Conservation (phyloP, 1,140 invertebrate genomes). For the Diachasmimorpha longicaudata region DNA sequence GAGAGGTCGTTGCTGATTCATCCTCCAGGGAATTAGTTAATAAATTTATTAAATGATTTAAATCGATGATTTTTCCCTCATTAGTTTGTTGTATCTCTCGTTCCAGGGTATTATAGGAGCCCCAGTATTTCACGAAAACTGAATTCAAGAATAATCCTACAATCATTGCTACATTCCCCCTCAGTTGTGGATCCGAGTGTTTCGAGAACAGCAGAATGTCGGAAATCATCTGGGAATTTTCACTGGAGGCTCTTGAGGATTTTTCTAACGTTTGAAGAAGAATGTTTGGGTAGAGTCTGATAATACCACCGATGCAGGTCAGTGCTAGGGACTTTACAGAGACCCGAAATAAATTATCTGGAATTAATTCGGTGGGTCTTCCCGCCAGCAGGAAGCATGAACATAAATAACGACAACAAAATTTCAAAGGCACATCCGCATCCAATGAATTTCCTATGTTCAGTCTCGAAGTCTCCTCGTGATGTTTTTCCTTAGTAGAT, state of each 20-base stretch:
- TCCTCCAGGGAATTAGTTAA: constrained; percentile 70
- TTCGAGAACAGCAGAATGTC: constrained; percentile 74
- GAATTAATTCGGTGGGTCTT: constrained; percentile 66
- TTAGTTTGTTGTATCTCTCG: constrained; percentile 41
- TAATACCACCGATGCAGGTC: constrained; percentile 73
- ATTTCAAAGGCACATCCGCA: constrained; percentile 72
- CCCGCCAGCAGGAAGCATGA: constrained; percentile 80
- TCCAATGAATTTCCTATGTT: constrained; percentile 74
- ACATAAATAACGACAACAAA: constrained; percentile 75
- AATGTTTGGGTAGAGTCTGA: constrained; percentile 74
- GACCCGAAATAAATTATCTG: constrained; percentile 76
- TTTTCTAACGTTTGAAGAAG: constrained; percentile 61
- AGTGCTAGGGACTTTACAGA: constrained; percentile 85
- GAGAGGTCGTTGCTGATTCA: constrained; percentile 72
- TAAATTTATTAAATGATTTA: constrained; percentile 63
- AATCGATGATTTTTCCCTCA: constrained; percentile 48
- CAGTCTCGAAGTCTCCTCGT: constrained; percentile 34
- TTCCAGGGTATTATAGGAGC: constrained; percentile 48
- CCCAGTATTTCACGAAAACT: constrained; percentile 67
- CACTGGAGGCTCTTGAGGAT: constrained; percentile 26
- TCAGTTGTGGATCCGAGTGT: constrained; percentile 83
- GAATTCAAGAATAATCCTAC: constrained; percentile 73
- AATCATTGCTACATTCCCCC: constrained; percentile 74
- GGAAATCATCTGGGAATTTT: constrained; percentile 66
- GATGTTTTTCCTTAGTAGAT: constrained; percentile 34